Base-by-base conservation (phyloP, 2,797 vertebrate species). In the Labeo calbasu region DNA sequence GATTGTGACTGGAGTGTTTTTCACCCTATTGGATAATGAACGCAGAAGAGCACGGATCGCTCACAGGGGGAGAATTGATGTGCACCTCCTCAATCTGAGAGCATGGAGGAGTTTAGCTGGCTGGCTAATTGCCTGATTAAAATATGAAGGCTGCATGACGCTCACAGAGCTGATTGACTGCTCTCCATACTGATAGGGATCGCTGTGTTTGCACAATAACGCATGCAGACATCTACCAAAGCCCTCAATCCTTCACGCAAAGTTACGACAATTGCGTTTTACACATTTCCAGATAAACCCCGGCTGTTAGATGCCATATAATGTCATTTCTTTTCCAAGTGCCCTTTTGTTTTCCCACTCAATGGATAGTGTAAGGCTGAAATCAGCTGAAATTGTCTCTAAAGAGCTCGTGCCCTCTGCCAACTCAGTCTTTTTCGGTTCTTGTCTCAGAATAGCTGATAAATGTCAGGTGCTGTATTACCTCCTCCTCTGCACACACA, bases 11-110 rank as follows among this genome's bases (percentile, higher is more conserved):
- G 53, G 55, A 78, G 76, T 78, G 23, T 51, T 73, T 73, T 72
- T 21, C 11, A 68, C 19, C 15, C 21, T 86, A 87, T 88, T 84
- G 85, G 50, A 80, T 88, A 91, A 91, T 92, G 89, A 91, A 90
- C 85, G 79, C 84, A 59, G 77, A 89, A 88, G 91, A 92, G 89
- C 86, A 80, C 88, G 87, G 71, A 81, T 88, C 66, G 78, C 48
- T 83, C 83, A 77, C 61, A 76, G 68, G 75, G 59, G 79, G 53
- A 76, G 83, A 85, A 84, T 84, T 83, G 84, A 84, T 84, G 61
- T 79, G 53, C 69, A 40, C 51, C 23, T 84, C 69, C 73, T 85
- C 73, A 76, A 79, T 28, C 21, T 72, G 43, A 79, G 80, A 73
- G 85, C 28, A 17, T 32, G 71, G 59, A 78, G 68, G 79, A 84